Percentiles rank a stretch among this genome's conserved stretches.
Conservation (phyloP, 53 echinoderm and acorn worm genomes). For the Henricia sp. region DNA sequence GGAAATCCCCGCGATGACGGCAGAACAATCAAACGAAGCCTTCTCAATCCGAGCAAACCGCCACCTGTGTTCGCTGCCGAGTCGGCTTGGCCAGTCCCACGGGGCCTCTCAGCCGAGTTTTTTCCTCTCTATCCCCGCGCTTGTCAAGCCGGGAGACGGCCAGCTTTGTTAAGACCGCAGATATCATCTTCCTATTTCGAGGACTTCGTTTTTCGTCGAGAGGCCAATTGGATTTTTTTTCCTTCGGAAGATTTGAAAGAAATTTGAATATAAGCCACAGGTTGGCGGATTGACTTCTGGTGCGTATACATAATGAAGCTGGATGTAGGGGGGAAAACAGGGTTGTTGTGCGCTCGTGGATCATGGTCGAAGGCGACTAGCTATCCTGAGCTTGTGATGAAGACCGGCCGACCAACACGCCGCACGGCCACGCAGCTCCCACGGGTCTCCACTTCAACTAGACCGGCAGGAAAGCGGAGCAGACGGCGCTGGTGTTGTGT, state of each 20-base stretch:
- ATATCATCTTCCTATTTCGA: conserved; percentile 57
- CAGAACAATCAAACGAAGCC: conserved; percentile 4
- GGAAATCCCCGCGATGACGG: conserved; percentile 45
- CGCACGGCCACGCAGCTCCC: conserved; percentile 18
- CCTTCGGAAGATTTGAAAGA: background rate
- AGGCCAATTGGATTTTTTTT: conserved; percentile 14
- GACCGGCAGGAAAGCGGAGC: conserved; percentile 52
- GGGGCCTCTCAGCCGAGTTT: conserved; percentile 11
- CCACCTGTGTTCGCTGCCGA: conserved; percentile 52
- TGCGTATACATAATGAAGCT: no score
- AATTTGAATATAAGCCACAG: conserved; percentile 30
- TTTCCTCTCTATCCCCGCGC: background rate
- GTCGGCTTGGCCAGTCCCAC: conserved; percentile 16
- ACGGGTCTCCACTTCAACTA: conserved; percentile 42
- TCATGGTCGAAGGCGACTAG: background rate
- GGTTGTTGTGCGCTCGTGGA: background rate
- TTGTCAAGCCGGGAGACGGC: conserved; percentile 4
- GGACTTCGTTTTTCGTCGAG: conserved; percentile 46
- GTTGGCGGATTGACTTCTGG: no score
- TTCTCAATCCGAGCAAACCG: conserved; percentile 3
- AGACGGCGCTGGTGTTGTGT: conserved; percentile 54
- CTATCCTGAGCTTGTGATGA: background rate
- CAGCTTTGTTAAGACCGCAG: conserved; percentile 34
- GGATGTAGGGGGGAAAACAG: background rate
- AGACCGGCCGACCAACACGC: conserved; percentile 9